Conservation (phyloP, 2,888 invertebrate species). For the Cataglyphis livida region DNA sequence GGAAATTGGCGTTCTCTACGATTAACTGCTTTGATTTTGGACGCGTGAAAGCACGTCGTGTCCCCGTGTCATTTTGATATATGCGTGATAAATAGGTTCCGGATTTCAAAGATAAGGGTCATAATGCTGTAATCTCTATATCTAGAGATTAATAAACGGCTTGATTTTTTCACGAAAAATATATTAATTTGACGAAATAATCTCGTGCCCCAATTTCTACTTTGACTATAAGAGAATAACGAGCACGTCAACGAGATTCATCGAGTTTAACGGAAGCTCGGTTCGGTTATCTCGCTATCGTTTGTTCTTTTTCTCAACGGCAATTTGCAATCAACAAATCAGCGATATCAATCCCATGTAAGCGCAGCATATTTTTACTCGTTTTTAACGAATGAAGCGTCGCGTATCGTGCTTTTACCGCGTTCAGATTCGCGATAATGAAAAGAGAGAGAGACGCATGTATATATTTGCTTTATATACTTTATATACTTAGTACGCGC, state of each 20-base stretch:
- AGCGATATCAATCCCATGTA: constrained; percentile 20
- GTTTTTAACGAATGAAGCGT: constrained; percentile 10
- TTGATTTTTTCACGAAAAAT: not conserved
- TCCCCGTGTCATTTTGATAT: not conserved
- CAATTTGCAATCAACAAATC: constrained; percentile 35
- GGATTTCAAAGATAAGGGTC: constrained; percentile 13
- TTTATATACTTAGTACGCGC: constrained; percentile 19
- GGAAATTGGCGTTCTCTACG: constrained; percentile 49
- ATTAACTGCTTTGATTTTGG: constrained; percentile 46
- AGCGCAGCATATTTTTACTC: constrained; percentile 2
- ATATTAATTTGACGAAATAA: constrained; percentile 21
- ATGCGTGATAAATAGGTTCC: constrained; percentile 12
- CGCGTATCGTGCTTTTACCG: not conserved
- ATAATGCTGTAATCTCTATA: not conserved
- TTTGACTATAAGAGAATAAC: constrained; percentile 12
- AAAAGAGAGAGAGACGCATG: not conserved
- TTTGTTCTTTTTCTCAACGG: constrained; percentile 20
- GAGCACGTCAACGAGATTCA: constrained; percentile 11
- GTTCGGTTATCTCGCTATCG: constrained; percentile 26
- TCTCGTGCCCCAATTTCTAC: constrained; percentile 23
- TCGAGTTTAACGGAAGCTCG: constrained; percentile 30
- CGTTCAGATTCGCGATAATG: constrained; percentile 6
- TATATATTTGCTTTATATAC: not conserved
- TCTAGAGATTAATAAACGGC: not conserved
- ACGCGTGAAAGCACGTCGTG: constrained; percentile 38